Evolutionary conservation across 2,113 vertebrate genomes (phyloP).

Genomic region (Hippocampus guttulatus): DNA sequence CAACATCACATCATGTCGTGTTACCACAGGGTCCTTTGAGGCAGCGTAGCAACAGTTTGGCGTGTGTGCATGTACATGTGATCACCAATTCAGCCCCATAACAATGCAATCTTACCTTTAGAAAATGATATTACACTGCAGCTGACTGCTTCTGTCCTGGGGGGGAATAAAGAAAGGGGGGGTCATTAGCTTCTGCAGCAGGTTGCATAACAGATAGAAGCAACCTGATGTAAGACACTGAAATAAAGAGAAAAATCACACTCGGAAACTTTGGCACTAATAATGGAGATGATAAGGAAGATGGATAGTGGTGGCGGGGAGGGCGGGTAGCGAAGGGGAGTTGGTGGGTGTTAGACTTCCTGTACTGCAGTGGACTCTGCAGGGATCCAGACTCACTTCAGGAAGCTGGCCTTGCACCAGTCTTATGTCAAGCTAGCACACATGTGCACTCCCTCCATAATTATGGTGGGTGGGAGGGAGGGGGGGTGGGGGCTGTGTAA

Average conservation of each 20-base stretch:
- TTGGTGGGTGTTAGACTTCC: conserved; percentile 46
- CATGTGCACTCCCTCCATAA: conserved; percentile 22
- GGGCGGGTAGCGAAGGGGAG: conserved; percentile 36
- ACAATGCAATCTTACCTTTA: conserved; percentile 62
- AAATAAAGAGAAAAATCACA: conserved; percentile 3
- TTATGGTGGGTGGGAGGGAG: not conserved
- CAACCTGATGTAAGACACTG: conserved; percentile 3
- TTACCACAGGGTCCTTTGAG: conserved; percentile 56
- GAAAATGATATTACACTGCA: conserved; percentile 48
- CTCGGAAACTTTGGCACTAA: conserved; percentile 15
- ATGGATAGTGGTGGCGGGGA: conserved; percentile 4
- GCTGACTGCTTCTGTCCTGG: conserved; percentile 47
- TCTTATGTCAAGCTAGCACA: conserved; percentile 21
- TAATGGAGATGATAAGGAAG: conserved; percentile 17
- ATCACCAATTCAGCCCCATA: not conserved
- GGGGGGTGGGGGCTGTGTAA: not conserved
- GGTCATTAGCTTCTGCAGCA: conserved; percentile 1
- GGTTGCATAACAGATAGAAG: not conserved
- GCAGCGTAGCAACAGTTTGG: conserved; percentile 58
- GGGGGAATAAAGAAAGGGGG: conserved; percentile 11
- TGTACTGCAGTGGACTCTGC: conserved; percentile 48
- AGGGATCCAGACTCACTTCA: conserved; percentile 43
- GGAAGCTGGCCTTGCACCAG: conserved; percentile 39
- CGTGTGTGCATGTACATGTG: not conserved
- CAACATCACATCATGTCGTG: conserved; percentile 48